These are phyloP conservation scores for Parasteatoda tepidariorum DNA, from an alignment of 1,140 invertebrate species.

Conservation along the genomic window DNA sequence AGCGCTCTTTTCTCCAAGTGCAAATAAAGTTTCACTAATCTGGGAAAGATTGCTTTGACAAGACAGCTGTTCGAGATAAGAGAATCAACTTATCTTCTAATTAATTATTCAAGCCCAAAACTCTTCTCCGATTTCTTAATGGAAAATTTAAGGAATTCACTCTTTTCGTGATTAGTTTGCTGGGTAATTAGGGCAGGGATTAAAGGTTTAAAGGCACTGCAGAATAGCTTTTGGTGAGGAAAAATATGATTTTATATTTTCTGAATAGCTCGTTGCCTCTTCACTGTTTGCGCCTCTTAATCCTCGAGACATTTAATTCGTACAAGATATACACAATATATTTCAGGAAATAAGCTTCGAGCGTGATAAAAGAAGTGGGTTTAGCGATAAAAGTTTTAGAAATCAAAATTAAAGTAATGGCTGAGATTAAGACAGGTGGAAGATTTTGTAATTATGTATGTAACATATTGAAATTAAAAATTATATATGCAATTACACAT, in stretches of 20 bases:
- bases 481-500: no score
- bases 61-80: conserved; percentile 51
- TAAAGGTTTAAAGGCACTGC: conserved; percentile 34
- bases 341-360: no score
- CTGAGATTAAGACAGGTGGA: no score
- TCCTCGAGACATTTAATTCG: neutral
- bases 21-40: conserved; percentile 56
- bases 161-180: conserved; percentile 25
- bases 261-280: neutral
- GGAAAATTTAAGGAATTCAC: conserved; percentile 42
- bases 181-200: conserved; percentile 23
- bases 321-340: no score
- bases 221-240: neutral
- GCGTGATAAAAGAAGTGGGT: no score
- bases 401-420: no score
- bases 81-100: conserved; percentile 50
- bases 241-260: conserved; percentile 6
- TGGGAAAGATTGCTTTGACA: conserved; percentile 54
- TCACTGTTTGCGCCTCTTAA: neutral
- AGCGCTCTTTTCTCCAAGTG: conserved; percentile 51
- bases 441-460: no score
- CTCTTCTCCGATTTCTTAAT: conserved; percentile 38
- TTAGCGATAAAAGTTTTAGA: no score
- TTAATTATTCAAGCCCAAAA: conserved; percentile 39
- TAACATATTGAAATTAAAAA: no score